phyloP scores from a whole-genome alignment of 2,797 vertebrate genomes.

The Schizothorax lantsangensis region DNA sequence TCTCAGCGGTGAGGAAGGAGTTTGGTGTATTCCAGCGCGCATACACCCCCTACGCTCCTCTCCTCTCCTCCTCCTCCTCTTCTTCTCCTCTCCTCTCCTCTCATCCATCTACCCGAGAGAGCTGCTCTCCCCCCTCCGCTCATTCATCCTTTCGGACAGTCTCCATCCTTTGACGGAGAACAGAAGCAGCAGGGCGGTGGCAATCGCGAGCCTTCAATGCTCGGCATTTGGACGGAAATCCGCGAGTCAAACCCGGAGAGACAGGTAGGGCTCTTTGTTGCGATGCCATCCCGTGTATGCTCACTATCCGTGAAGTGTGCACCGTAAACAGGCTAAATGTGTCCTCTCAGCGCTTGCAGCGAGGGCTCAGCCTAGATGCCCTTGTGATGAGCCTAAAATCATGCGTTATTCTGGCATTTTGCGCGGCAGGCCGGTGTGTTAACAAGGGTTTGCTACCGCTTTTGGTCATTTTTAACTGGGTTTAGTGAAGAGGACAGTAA shows the following conservation, averaged over 20 bases:
- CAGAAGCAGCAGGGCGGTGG: slow-evolving; percentile 69
- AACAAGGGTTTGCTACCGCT: not conserved
- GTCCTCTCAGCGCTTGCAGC: not conserved
- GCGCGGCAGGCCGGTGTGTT: slow-evolving; percentile 30
- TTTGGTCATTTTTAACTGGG: not conserved
- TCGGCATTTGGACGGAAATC: slow-evolving; percentile 67
- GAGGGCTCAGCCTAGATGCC: not conserved
- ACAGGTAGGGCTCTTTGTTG: slow-evolving; percentile 70
- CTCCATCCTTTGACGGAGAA: slow-evolving; percentile 59
- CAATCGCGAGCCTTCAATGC: slow-evolving; percentile 69
- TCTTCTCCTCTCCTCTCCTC: slow-evolving; percentile 36
- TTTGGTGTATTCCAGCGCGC: slow-evolving; percentile 69
- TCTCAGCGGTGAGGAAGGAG: slow-evolving; percentile 69
- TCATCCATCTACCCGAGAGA: slow-evolving; percentile 59
- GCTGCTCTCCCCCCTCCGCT: slow-evolving; percentile 62
- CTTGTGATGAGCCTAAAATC: not conserved
- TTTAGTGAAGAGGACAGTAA: not conserved
- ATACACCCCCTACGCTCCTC: slow-evolving; percentile 74
- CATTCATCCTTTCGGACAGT: slow-evolving; percentile 60
- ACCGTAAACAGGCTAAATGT: not conserved
- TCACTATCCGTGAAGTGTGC: slow-evolving; percentile 14
- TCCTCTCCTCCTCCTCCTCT: slow-evolving; percentile 53
- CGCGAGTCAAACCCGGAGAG: slow-evolving; percentile 71
- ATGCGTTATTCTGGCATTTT: not conserved
- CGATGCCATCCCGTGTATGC: not conserved